Evolutionary conservation across 2,797 vertebrate genomes (phyloP).

Genomic region (Rhodeus uyekii): DNA sequence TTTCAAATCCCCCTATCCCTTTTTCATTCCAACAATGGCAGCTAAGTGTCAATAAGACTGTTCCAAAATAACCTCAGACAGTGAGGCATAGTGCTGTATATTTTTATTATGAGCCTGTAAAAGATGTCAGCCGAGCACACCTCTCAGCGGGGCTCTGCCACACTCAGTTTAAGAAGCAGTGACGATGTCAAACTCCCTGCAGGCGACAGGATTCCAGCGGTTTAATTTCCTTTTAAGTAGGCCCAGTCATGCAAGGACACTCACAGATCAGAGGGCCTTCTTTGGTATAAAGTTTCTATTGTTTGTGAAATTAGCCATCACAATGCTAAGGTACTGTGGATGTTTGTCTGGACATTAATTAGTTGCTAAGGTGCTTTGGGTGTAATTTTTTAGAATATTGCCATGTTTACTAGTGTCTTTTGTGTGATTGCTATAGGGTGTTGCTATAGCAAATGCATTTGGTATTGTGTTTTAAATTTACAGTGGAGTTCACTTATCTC

Average conservation of each 20-base stretch:
- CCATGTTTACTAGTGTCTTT: not conserved
- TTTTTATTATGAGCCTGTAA: slow-evolving; percentile 52
- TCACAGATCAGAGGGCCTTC: not conserved
- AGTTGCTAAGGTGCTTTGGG: too few species aligned
- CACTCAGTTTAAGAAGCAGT: slow-evolving; percentile 27
- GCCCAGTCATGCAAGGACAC: slow-evolving; percentile 16
- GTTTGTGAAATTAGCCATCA: not conserved
- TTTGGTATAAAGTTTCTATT: not conserved
- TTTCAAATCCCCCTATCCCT: slow-evolving; percentile 17
- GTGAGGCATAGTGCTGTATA: slow-evolving; percentile 25
- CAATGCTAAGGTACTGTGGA: not conserved
- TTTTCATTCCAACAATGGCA: slow-evolving; percentile 41
- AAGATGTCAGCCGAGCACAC: slow-evolving; percentile 45
- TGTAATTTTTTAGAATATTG: not conserved
- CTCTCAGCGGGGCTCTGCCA: slow-evolving; percentile 49
- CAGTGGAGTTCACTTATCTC: too few species aligned
- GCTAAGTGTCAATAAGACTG: slow-evolving; percentile 15
- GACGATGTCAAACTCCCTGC: slow-evolving; percentile 31
- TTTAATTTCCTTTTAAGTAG: slow-evolving; percentile 46
- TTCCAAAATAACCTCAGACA: slow-evolving; percentile 52
- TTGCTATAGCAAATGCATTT: not conserved
- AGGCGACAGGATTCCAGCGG: slow-evolving; percentile 36
- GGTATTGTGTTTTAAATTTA: not conserved
- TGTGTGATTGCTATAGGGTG: not conserved
- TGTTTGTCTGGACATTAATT: too few species aligned